Percentiles rank a stretch among this genome's conserved stretches.
Evolutionary conservation across 2,888 invertebrate genomes (phyloP).

Genomic region (Ormyrus labotus): DNA sequence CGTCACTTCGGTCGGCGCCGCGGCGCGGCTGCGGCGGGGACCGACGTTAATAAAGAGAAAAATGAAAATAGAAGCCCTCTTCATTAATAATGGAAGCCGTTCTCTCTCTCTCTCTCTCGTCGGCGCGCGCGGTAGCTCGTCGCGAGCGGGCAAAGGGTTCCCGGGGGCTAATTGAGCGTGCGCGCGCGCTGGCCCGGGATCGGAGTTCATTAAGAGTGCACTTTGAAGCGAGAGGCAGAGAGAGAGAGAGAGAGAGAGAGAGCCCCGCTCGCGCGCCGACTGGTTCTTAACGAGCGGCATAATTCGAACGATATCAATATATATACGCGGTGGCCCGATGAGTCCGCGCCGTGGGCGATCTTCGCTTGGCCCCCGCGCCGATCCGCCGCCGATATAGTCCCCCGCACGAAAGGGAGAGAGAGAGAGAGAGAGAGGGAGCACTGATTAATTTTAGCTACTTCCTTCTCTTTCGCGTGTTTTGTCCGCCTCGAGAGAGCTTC

Average conservation of each 20-base stretch:
- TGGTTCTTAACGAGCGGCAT: constrained; percentile 54
- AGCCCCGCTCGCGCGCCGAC: constrained; percentile 23
- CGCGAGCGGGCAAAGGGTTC: constrained; percentile 29
- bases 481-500: constrained; percentile 3
- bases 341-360: constrained; percentile 43
- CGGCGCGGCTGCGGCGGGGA: not conserved
- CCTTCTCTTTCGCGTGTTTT: constrained; percentile 40
- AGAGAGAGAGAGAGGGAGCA: not conserved
- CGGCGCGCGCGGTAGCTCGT: not conserved
- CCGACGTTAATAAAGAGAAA: constrained; percentile 40
- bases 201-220: constrained; percentile 54
- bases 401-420: not conserved
- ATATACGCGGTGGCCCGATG: constrained; percentile 8
- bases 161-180: constrained; percentile 52
- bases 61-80: constrained; percentile 39
- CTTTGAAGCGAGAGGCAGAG: constrained; percentile 29
- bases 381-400: not conserved
- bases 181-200: constrained; percentile 1
- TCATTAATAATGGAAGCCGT: constrained; percentile 19
- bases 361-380: constrained; percentile 1
- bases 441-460: constrained; percentile 55
- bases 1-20: not conserved
- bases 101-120: not conserved
- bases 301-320: constrained; percentile 52
- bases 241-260: too few relatives aligned